Conservation (phyloP, 2,888 invertebrate genomes). For the Tineola bisselliella region DNA sequence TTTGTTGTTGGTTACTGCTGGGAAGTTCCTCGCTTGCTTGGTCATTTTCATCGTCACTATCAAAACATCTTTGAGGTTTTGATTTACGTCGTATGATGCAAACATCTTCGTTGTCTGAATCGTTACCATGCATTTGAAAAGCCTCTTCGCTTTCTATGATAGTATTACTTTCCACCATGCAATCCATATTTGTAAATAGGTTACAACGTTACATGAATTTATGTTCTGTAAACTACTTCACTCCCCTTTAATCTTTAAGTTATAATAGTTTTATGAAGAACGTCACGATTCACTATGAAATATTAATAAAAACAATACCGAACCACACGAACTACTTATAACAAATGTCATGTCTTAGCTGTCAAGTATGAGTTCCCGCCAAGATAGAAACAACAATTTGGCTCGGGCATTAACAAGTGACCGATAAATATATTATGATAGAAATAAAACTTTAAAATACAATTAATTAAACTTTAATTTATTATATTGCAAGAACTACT, state of each 20-base stretch:
- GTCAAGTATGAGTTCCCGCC: not conserved
- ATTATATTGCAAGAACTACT: not conserved
- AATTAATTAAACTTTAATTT: not conserved
- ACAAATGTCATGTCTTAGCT: not conserved
- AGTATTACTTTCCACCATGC: not conserved
- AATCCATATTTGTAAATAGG: not conserved
- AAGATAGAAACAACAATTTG: not conserved
- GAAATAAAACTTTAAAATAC: not conserved
- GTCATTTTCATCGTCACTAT: constrained; percentile 26
- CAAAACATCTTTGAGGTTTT: constrained; percentile 33
- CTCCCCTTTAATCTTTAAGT: too few relatives aligned
- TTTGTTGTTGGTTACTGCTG: constrained; percentile 29
- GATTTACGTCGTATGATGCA: constrained; percentile 16
- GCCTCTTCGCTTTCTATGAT: constrained; percentile 7
- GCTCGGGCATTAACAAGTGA: too few relatives aligned
- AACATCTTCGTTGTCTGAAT: constrained; percentile 20
- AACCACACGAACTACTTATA: not conserved
- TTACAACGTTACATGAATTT: constrained; percentile 7
- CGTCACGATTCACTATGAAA: too few relatives aligned
- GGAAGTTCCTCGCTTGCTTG: not conserved
- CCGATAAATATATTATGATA: too few relatives aligned
- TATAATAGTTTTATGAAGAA: too few relatives aligned
- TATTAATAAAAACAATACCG: too few relatives aligned
- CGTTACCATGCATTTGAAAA: not conserved
- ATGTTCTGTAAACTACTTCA: constrained; percentile 15